Base-by-base conservation (phyloP, 2,888 invertebrate genomes). In the Laspeyria flexula region DNA sequence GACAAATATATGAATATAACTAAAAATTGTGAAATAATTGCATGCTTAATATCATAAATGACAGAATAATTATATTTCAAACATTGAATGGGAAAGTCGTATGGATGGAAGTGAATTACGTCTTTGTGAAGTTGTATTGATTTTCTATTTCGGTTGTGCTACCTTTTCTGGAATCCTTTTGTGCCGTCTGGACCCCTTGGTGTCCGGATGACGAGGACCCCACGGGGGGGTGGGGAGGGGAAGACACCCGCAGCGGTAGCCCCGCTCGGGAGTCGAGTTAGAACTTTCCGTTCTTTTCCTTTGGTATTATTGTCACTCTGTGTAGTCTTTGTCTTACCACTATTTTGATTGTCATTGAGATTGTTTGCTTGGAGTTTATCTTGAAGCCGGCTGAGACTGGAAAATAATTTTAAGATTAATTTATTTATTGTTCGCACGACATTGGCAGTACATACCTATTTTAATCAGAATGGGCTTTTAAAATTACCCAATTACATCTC, bases 151-250 rank as follows among this genome's bases (percentile, higher is more conserved):
- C 39, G 55, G 56, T 65, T 70, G 75, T 89, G 91, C 91, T 92
- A 92, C 90, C 91, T 90, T 50, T 77, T 73, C 58, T 80, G 71
- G 64, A 92, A 92, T 18, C 91, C 91, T 78, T 90, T 92, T 40
- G 96, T 95, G 58, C 96, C 96, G 73, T 97, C 96, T 0, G 97
- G 97, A 29, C 96, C 96, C 68, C 93, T 93, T 0, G 97, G 97
- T 78, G 95, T 93, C 70, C 97, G 93, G 73, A 97, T 93, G 47
- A 97, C 93, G 10, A 90, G 85, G 1, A 93, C 91, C 9, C 92
- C 91, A 3, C 90, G 85, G 0, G 90, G 92, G 0, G 89, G 86
- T 0, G 92, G 92, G 3, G 88, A 91, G 0, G 88, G 90, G 65
- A 86, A 90, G 23, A 90, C 73, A 7, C 85, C 90, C 0, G 84